Conservation (phyloP, 2,113 vertebrate genomes). For the Elachura formosa region DNA sequence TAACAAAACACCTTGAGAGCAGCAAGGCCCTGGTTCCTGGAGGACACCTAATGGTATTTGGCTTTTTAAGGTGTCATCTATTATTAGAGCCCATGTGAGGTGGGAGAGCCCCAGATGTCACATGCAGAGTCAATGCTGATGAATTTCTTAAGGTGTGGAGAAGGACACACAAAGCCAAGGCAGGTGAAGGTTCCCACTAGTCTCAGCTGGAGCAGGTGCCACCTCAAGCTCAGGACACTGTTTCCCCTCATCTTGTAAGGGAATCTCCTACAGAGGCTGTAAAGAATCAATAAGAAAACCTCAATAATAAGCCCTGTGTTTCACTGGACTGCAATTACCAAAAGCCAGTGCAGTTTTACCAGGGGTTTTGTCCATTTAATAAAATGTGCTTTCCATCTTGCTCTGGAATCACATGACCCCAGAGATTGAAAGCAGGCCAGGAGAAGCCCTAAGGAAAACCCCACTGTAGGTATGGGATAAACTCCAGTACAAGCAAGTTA, state of each 20-base stretch:
- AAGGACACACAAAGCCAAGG: not conserved
- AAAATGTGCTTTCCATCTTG: conserved; percentile 30
- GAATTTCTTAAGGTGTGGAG: not conserved
- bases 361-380: not conserved
- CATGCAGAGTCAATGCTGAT: accelerated
- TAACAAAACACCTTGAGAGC: not conserved
- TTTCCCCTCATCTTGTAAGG: not conserved
- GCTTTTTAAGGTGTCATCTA: not conserved
- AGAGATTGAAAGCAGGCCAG: conserved; percentile 41
- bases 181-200: not conserved
- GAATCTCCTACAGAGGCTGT: not conserved
- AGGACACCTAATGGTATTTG: not conserved
- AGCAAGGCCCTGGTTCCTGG: not conserved
- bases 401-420: not conserved
- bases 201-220: not conserved
- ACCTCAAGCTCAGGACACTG: accelerated
- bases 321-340: not conserved
- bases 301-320: not conserved
- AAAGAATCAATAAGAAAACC: not conserved
- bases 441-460: not conserved
- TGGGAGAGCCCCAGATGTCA: not conserved
- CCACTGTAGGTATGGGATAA: not conserved
- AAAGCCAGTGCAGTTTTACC: not conserved
- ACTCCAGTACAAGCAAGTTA: not conserved
- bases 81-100: not conserved